Evolutionary conservation across 1,140 invertebrate species (phyloP).

Genomic region (Uloborus diversus): DNA sequence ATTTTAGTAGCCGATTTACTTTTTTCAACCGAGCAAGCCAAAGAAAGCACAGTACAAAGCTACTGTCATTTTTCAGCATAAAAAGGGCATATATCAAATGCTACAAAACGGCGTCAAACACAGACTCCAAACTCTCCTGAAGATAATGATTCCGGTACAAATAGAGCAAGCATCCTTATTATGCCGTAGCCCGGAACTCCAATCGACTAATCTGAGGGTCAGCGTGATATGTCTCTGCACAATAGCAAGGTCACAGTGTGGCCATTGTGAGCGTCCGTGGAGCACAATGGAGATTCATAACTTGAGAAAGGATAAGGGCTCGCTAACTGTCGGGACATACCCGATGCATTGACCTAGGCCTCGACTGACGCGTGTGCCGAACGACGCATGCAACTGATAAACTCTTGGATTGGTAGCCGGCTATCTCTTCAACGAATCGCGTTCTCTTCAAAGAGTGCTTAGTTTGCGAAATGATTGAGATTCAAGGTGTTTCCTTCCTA

Average conservation of each 20-base stretch:
- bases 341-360: slow-evolving; percentile 44
- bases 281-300: slow-evolving; percentile 46
- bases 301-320: slow-evolving; percentile 24
- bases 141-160: slow-evolving; percentile 41
- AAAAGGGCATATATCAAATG: too few relatives aligned
- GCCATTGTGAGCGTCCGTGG: slow-evolving; percentile 31
- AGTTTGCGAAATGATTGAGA: slow-evolving; percentile 46
- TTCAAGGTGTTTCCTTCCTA: slow-evolving; percentile 42
- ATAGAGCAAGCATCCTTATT: slow-evolving; percentile 43
- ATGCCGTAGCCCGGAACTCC: slow-evolving; percentile 33
- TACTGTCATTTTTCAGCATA: neutral
- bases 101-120: slow-evolving; percentile 39
- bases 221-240: slow-evolving; percentile 52
- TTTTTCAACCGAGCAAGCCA: too few relatives aligned
- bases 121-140: neutral
- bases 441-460: slow-evolving; percentile 18
- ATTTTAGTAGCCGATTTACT: too few relatives aligned
- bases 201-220: slow-evolving; percentile 39
- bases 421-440: slow-evolving; percentile 39
- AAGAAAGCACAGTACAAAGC: neutral
- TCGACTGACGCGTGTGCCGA: slow-evolving; percentile 27
- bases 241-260: slow-evolving; percentile 46
- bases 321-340: slow-evolving; percentile 14
- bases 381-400: slow-evolving; percentile 13
- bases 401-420: slow-evolving; percentile 21